These are phyloP conservation scores for Margaritifera margaritifera DNA, from an alignment of 2,888 invertebrate genomes.

Conservation along the genomic window DNA sequence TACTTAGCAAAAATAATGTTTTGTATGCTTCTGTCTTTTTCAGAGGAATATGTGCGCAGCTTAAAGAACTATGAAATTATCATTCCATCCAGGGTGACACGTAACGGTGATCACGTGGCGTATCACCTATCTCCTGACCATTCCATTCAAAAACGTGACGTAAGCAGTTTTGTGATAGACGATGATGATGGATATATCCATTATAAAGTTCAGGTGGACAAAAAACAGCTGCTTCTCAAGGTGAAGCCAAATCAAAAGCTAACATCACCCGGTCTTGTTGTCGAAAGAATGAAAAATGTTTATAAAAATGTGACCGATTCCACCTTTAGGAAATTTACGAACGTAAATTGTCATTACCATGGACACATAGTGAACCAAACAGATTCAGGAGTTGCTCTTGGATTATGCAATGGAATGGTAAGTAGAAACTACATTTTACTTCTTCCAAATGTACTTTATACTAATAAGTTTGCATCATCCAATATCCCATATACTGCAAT, in stretches of 20 bases:
- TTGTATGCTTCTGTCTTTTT: slow-evolving; percentile 24
- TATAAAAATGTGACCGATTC: slow-evolving; percentile 59
- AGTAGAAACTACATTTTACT: slow-evolving; percentile 70
- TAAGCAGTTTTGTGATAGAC: slow-evolving; percentile 6
- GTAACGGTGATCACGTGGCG: slow-evolving; percentile 52
- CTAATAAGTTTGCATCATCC: background rate
- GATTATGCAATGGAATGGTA: slow-evolving; percentile 89
- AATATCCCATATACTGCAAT: background rate
- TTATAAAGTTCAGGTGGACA: slow-evolving; percentile 59
- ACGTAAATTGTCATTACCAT: slow-evolving; percentile 82
- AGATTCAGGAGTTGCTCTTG: slow-evolving; percentile 83
- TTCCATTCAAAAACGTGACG: slow-evolving; percentile 44
- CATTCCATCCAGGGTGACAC: slow-evolving; percentile 56
- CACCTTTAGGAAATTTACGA: slow-evolving; percentile 38
- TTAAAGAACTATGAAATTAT: slow-evolving; percentile 52
- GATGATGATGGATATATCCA: slow-evolving; percentile 39
- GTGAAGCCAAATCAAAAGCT: slow-evolving; percentile 79
- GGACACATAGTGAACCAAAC: slow-evolving; percentile 83
- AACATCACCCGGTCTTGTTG: slow-evolving; percentile 81
- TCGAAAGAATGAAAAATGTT: slow-evolving; percentile 79
- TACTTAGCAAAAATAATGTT: too few species aligned
- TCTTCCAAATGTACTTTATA: background rate
- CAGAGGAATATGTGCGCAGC: slow-evolving; percentile 53
- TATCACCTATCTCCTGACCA: slow-evolving; percentile 54
- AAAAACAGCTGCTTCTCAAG: slow-evolving; percentile 67